Percentiles rank a stretch among this genome's conserved stretches.
These are phyloP conservation scores for Fistularia commersonii DNA, from an alignment of 2,797 vertebrate species.

Conservation along the genomic window DNA sequence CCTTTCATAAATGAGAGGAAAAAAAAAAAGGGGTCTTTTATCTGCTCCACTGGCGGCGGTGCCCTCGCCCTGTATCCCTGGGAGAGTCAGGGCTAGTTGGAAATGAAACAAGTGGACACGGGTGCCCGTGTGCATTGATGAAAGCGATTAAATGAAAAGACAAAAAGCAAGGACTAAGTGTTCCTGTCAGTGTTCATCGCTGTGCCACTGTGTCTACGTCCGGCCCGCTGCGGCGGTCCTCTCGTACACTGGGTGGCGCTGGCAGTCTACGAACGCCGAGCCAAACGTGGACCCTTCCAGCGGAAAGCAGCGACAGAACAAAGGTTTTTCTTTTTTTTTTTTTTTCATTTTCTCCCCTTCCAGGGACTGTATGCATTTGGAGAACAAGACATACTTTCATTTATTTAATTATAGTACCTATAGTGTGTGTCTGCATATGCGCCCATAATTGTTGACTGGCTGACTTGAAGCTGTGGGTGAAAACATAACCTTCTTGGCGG, in stretches of 20 bases:
- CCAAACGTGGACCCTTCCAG: too few species aligned
- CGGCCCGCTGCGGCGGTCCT: background rate
- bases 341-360: too few species aligned
- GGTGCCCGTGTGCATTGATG: conserved; percentile 28
- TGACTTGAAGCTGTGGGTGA: too few species aligned
- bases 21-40: background rate
- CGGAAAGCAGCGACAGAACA: too few species aligned
- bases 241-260: conserved; percentile 63
- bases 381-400: too few species aligned
- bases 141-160: conserved; percentile 37
- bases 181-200: conserved; percentile 53
- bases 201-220: conserved; percentile 30
- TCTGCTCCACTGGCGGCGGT: conserved; percentile 9
- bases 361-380: too few species aligned
- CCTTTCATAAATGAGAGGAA: conserved; percentile 6
- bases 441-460: too few species aligned
- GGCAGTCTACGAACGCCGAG: conserved; percentile 22
- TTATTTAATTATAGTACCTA: too few species aligned
- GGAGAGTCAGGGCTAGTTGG: conserved; percentile 12
- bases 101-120: conserved; percentile 24
- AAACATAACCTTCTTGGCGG: too few species aligned
- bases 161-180: conserved; percentile 36
- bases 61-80: conserved; percentile 15
- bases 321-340: too few species aligned
- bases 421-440: too few species aligned